These are phyloP conservation scores for Polymixis flavicincta DNA, from an alignment of 2,888 invertebrate species.

Conservation along the genomic window DNA sequence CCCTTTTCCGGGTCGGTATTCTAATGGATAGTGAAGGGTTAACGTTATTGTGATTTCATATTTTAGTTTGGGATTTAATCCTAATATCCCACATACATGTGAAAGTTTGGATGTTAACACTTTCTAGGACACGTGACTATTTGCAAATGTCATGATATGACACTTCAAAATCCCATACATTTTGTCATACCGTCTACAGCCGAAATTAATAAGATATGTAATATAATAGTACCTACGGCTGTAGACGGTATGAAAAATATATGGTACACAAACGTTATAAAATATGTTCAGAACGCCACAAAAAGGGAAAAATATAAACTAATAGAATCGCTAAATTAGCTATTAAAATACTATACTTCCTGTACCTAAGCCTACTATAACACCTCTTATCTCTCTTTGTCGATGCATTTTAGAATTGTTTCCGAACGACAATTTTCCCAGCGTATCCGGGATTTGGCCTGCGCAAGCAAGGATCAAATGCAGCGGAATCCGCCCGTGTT, in stretches of 20 bases:
- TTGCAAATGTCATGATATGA: too few species aligned
- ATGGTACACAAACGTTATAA: neutral
- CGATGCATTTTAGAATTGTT: slow-evolving; percentile 61
- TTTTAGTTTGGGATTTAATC: slow-evolving; percentile 35
- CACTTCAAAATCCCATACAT: too few species aligned
- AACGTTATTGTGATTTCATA: slow-evolving; percentile 32
- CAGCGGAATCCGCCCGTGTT: slow-evolving; percentile 69
- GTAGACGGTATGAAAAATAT: too few species aligned
- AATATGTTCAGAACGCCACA: neutral
- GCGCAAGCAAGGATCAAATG: slow-evolving; percentile 71
- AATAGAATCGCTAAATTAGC: neutral
- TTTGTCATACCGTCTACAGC: too few species aligned
- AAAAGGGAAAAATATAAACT: neutral
- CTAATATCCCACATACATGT: neutral
- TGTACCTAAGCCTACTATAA: neutral
- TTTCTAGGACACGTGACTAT: too few species aligned
- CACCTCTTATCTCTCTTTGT: slow-evolving; percentile 30
- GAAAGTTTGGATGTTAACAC: too few species aligned
- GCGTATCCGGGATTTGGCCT: slow-evolving; percentile 67
- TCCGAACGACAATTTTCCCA: slow-evolving; percentile 63
- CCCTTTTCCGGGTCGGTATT: slow-evolving; percentile 41
- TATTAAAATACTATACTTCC: slow-evolving; percentile 1
- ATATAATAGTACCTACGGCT: too few species aligned
- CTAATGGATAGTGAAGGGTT: slow-evolving; percentile 49
- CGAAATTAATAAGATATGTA: too few species aligned